Evolutionary conservation across 2,113 vertebrate species (phyloP), one percentile per base, ranked within the genome.

Genomic region (Saimiri boliviensis): DNA sequence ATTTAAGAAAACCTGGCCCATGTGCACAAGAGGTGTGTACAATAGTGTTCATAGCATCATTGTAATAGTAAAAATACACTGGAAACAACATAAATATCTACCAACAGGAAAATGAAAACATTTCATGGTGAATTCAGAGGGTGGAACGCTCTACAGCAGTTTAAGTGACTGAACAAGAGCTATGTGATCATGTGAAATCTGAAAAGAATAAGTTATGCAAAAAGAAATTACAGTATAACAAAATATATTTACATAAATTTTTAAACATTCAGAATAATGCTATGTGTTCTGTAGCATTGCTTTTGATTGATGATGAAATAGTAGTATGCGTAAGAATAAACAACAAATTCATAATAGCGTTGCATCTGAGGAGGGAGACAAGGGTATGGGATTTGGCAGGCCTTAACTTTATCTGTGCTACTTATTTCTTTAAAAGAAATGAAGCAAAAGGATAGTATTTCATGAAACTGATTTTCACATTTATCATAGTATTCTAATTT

Each of bases 391-490:
- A 92, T 58, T 83, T 95, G 45, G 52, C 70, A 91, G 52, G 32
- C 84, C 95, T 97, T 35, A 87, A 37, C 13, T 79, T 23, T 47
- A 8, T 54, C 52, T 93, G n/a, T 96, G 74, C 84, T 74, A 32
- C 87, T 96, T 66, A 56, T 84, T 86, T 95, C 45, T 47, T 87
- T 86, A 66, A 86, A 87, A n/a, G 89, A 94, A 83, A 42, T 94
- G 58, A 95, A 76, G 58, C 82, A 93, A 84, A 94, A 91, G 32
- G 52, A 63, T 91, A 70, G 35, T 90, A 87, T 82, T 91, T 87
- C 14, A 49, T 79, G 87, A 93, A 97, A 12, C 49, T 87, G 19
- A 27, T 89, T 96, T 96, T 76, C 25, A 25, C 25, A 84, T 71
- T 71, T 83, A 77, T 92, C 58, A 45, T 92, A 32, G 17, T 90